phyloP scores from a whole-genome alignment of 2,113 vertebrate genomes.

The Camarhynchus parvulus region DNA sequence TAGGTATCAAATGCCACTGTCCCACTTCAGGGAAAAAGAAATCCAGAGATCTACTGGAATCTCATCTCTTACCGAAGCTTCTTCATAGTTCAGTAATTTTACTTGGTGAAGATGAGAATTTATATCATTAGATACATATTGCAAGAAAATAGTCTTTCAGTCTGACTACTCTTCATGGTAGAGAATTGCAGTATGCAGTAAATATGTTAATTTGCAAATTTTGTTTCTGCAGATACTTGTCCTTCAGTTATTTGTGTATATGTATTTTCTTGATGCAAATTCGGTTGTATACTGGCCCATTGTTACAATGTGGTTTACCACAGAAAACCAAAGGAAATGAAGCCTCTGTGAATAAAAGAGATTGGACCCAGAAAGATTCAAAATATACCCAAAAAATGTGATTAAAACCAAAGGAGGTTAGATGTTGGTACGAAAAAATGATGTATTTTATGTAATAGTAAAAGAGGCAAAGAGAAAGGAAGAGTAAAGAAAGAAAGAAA shows the following conservation, averaged over 20 bases:
- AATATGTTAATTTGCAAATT: background rate
- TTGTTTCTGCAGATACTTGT: background rate
- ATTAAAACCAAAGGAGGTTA: background rate
- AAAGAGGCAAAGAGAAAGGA: background rate
- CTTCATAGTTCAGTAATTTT: background rate
- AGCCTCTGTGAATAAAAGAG: background rate
- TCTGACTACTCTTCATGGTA: background rate
- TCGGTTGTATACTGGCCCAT: background rate
- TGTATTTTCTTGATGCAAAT: background rate
- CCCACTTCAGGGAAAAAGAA: background rate
- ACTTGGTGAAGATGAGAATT: background rate
- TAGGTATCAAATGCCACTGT: background rate
- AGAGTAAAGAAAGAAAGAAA: background rate
- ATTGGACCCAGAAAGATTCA: rapidly evolving
- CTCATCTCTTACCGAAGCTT: background rate
- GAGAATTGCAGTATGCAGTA: background rate
- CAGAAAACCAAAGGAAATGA: background rate
- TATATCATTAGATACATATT: background rate
- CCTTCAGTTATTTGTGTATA: background rate
- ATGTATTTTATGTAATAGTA: background rate
- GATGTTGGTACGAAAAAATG: background rate
- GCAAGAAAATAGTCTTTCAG: background rate
- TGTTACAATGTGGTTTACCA: background rate
- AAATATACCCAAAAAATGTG: rapidly evolving
- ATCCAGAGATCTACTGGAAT: background rate